Evolutionary conservation across 1,140 invertebrate species (phyloP).

Genomic region (Aphaenogaster rudis): DNA sequence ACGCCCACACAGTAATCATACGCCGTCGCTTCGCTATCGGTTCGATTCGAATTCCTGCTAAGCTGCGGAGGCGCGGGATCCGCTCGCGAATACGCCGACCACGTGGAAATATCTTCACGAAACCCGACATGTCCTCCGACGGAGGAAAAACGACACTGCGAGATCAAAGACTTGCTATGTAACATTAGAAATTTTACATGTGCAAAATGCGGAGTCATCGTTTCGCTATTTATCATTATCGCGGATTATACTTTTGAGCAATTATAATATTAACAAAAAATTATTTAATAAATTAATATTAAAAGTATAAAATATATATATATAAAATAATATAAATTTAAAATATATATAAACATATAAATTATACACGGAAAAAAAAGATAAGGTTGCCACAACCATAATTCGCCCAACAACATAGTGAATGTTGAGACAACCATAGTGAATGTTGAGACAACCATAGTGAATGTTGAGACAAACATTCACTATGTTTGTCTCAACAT

Average conservation of each 20-base stretch:
- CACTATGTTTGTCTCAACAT: no score
- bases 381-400: no score
- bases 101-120: slow-evolving; percentile 13
- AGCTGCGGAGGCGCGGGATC: neutral
- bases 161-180: neutral
- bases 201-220: neutral
- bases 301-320: neutral
- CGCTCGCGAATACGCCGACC: neutral
- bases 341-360: neutral
- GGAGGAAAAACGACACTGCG: neutral
- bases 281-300: no score
- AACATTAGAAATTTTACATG: slow-evolving; percentile 1
- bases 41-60: slow-evolving; percentile 53
- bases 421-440: no score
- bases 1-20: slow-evolving; percentile 49
- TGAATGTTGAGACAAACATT: no score
- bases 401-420: no score
- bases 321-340: neutral
- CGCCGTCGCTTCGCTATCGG: slow-evolving; percentile 10
- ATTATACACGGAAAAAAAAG: no score
- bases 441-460: no score
- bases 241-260: neutral
- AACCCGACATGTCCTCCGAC: neutral
- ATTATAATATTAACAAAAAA: neutral
- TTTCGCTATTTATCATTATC: neutral